These are phyloP conservation scores for Prolemur simus DNA, from an alignment of 2,113 vertebrate species.

Conservation along the genomic window DNA sequence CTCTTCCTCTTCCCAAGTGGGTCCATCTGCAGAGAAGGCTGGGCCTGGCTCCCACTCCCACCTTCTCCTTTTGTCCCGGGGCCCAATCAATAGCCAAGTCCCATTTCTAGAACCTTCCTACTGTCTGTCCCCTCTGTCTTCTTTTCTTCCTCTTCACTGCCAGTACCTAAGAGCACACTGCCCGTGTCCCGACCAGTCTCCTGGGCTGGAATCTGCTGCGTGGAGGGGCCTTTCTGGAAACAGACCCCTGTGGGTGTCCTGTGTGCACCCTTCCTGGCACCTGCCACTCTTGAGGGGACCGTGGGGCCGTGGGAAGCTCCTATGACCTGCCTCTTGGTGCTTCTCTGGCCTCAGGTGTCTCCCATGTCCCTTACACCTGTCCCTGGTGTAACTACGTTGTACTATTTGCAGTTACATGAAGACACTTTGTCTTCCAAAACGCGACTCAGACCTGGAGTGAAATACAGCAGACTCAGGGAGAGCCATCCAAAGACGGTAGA, in stretches of 20 bases:
- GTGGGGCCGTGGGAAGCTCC: rapidly evolving
- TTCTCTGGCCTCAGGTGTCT: not conserved
- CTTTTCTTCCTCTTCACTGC: not conserved
- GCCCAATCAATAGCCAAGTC: not conserved
- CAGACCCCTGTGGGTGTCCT: rapidly evolving
- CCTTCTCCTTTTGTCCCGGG: not conserved
- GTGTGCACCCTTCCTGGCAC: rapidly evolving
- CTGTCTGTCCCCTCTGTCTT: not conserved
- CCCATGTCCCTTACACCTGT: not conserved
- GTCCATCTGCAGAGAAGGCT: not conserved
- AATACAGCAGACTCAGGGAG: not conserved
- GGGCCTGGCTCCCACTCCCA: rapidly evolving
- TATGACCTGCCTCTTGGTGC: not conserved
- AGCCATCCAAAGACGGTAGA: not conserved
- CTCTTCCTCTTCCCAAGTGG: not conserved
- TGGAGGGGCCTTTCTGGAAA: not conserved
- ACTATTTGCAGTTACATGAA: not conserved
- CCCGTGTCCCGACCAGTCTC: not conserved
- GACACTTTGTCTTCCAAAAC: not conserved
- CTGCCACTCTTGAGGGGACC: not conserved
- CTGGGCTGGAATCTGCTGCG: not conserved
- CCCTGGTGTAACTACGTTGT: rapidly evolving
- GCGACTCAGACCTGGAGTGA: not conserved
- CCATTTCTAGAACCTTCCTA: not conserved
- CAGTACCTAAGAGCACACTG: not conserved